Evolutionary conservation across 2,113 vertebrate genomes (phyloP), one percentile per base, ranked within the genome.

Genomic region (Morone saxatilis): DNA sequence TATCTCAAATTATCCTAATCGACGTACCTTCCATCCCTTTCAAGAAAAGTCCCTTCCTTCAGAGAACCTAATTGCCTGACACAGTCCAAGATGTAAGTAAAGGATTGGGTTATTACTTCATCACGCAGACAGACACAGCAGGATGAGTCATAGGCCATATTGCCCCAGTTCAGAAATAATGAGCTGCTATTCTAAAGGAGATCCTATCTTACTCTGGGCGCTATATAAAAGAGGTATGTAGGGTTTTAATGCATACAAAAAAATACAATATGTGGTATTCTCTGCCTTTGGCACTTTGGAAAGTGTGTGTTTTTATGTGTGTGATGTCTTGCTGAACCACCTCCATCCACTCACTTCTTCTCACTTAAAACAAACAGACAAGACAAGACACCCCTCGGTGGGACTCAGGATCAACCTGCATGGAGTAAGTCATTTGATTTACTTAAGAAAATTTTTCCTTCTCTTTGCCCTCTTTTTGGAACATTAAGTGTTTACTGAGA

Each of bases 151-250:
- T 25, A 51, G 31, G 20, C 1, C 9, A 17, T 8, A 45, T 13
- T 61, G 43, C 63, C 69, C 20, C 36, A 36, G 20, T 36, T 53
- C 14, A 70, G 79, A 78, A 70, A 81, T 72, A 86, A 90, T 85
- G 70, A 90, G 38, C 7, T 41, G 19, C 5, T 56, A 2, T 20
- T 66, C 4, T 25, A 11, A 40, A 68, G 38, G 4, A 61, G 25
- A 51, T 56, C 6, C 6, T 76, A 4, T 80, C n/a, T 11, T 56
- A 14, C 56, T 65, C 10, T 22, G 14, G 41, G 6, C 0, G 3
- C 22, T 53, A 59, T 22, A 12, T 25, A 1, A 43, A 20, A 20
- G 31, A 1, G 1, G 3, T 22, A 16, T 50, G 51, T 6, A 16
- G 5, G 19, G 45, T 67, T 74, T 69, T 4, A 47, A 9, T 56